phyloP scores from a whole-genome alignment of 2,888 invertebrate species.

The Temnothorax unifasciatus region DNA sequence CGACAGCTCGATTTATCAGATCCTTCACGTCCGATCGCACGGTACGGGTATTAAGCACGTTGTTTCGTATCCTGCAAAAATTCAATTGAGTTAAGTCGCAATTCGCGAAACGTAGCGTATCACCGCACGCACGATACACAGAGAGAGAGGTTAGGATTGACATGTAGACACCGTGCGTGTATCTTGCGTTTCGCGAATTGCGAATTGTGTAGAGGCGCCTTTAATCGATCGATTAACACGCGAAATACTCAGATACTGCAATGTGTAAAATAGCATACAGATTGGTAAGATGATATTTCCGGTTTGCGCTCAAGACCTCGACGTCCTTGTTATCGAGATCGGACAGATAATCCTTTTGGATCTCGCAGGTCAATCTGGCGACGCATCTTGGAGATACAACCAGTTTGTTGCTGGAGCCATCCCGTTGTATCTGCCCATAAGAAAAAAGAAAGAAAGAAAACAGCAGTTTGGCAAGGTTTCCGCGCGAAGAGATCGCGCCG shows the following conservation, averaged over 20 bases:
- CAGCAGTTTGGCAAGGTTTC: not conserved
- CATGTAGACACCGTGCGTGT: too few species aligned
- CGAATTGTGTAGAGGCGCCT: too few species aligned
- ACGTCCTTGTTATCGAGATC: slow-evolving; percentile 72
- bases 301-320: slow-evolving; percentile 63
- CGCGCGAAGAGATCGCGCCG: not conserved
- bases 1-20: slow-evolving; percentile 79
- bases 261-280: slow-evolving; percentile 74
- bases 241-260: not conserved
- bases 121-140: too few species aligned
- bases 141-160: too few species aligned
- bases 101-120: not conserved
- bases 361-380: slow-evolving; percentile 83
- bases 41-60: slow-evolving; percentile 76
- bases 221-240: too few species aligned
- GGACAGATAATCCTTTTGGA: slow-evolving; percentile 81
- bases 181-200: too few species aligned
- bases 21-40: slow-evolving; percentile 77
- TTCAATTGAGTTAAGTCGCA: not conserved
- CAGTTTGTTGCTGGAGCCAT: slow-evolving; percentile 17
- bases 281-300: slow-evolving; percentile 78
- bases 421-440: slow-evolving; percentile 40
- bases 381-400: slow-evolving; percentile 81
- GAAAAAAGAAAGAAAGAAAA: not conserved
- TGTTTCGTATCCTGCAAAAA: slow-evolving; percentile 79